These are phyloP conservation scores for Sinelater perroti DNA, from an alignment of 2,888 invertebrate species.

Conservation along the genomic window DNA sequence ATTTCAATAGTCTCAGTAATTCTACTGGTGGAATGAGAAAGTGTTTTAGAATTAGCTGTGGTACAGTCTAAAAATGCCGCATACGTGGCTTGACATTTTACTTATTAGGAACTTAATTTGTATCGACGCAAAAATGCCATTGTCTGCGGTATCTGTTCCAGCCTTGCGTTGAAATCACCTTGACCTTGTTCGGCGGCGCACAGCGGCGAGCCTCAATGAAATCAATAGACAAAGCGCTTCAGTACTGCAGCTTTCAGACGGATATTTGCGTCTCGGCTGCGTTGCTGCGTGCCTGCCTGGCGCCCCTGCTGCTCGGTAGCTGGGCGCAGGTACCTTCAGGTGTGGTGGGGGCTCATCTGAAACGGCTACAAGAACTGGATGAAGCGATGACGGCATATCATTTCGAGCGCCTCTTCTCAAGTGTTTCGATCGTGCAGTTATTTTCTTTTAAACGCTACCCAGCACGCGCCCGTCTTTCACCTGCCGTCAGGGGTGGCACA, in stretches of 20 bases:
- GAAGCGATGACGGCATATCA: constrained; percentile 63
- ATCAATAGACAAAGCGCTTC: constrained; percentile 28
- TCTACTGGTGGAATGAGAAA: too few relatives aligned
- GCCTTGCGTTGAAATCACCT: constrained; percentile 21
- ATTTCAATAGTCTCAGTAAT: too few relatives aligned
- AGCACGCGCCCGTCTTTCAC: constrained; percentile 43
- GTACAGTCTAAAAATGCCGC: too few relatives aligned
- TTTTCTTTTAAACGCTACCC: constrained; percentile 22
- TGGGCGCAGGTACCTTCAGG: constrained; percentile 53
- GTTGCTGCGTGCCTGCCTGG: too few relatives aligned
- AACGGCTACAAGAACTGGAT: constrained; percentile 54
- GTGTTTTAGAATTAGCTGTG: too few relatives aligned
- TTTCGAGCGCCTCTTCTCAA: constrained; percentile 62
- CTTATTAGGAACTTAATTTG: too few relatives aligned
- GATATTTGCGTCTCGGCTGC: constrained; percentile 39
- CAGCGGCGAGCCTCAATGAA: constrained; percentile 29
- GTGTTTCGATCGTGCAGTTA: constrained; percentile 23
- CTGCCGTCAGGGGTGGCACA: constrained; percentile 42
- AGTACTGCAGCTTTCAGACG: constrained; percentile 36
- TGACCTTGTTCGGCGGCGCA: constrained; percentile 65
- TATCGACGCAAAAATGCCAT: background rate
- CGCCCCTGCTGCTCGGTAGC: constrained; percentile 57
- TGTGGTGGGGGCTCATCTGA: constrained; percentile 50
- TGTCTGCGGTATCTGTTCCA: constrained; percentile 13
- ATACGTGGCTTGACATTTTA: too few relatives aligned